These are phyloP conservation scores for Eupeodes latifasciatus DNA, from an alignment of 2,888 invertebrate genomes.

Conservation along the genomic window DNA sequence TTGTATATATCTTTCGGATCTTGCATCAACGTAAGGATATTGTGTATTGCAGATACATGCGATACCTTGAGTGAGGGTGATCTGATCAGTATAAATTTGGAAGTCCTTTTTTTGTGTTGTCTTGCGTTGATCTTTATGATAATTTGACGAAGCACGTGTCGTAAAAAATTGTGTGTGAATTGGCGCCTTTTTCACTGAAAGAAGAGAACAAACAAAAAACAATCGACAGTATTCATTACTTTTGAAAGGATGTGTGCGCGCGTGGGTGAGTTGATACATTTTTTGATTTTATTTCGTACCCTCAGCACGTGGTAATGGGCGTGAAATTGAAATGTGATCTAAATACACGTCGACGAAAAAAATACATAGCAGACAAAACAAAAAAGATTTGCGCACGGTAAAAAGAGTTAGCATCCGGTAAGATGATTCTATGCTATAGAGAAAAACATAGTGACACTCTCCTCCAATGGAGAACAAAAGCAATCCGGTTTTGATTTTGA, in stretches of 20 bases:
- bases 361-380: background rate
- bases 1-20: constrained; percentile 66
- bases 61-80: constrained; percentile 57
- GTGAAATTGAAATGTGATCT: constrained; percentile 74
- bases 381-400: background rate
- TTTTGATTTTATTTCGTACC: background rate
- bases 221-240: background rate
- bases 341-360: background rate
- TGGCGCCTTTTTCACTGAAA: constrained; percentile 67
- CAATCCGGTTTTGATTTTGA: constrained; percentile 55
- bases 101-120: constrained; percentile 10
- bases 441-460: background rate
- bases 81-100: constrained; percentile 9
- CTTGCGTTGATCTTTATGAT: constrained; percentile 43
- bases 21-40: background rate
- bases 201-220: background rate
- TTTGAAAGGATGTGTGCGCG: constrained; percentile 13
- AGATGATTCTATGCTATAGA: constrained; percentile 42
- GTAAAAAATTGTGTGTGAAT: constrained; percentile 45
- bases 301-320: constrained; percentile 73
- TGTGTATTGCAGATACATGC: background rate
- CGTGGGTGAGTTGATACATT: constrained; percentile 63
- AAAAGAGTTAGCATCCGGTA: constrained; percentile 75
- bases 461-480: constrained; percentile 38
- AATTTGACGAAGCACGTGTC: constrained; percentile 72